Conservation (phyloP, 2,888 invertebrate species). For the Catocala fraxini region DNA sequence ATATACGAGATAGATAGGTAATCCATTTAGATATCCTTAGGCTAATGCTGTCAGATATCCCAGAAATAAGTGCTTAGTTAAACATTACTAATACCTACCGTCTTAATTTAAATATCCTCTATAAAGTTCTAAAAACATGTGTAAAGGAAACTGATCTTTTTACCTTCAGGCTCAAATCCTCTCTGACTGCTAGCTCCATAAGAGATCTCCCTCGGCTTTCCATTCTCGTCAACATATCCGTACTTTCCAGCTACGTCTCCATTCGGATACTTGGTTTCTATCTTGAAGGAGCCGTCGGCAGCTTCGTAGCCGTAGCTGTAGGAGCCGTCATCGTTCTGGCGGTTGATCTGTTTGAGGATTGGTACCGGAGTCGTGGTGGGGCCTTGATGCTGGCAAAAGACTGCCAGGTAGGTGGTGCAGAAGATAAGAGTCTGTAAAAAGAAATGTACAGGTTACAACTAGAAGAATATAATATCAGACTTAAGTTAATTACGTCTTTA, state of each 20-base stretch:
- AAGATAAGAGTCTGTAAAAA: slow-evolving; percentile 59
- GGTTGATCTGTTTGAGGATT: slow-evolving; percentile 94
- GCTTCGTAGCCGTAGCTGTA: slow-evolving; percentile 96
- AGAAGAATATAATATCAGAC: too few relatives aligned
- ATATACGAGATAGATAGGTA: too few relatives aligned
- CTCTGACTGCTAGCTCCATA: slow-evolving; percentile 94
- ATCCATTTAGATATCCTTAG: too few relatives aligned
- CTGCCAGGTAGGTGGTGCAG: slow-evolving; percentile 54
- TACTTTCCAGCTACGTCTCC: slow-evolving; percentile 96
- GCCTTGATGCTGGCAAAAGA: slow-evolving; percentile 80
- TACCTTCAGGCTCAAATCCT: slow-evolving; percentile 94
- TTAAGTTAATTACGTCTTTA: neutral
- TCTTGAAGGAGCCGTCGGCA: slow-evolving; percentile 95
- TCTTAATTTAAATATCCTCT: too few relatives aligned
- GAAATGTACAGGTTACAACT: neutral
- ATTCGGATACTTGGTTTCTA: slow-evolving; percentile 94
- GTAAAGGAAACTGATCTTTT: slow-evolving; percentile 9
- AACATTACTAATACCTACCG: too few relatives aligned
- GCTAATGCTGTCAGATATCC: too few relatives aligned
- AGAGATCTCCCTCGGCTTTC: slow-evolving; percentile 92
- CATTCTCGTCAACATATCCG: slow-evolving; percentile 94
- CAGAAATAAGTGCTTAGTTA: too few relatives aligned
- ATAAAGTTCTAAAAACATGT: too few relatives aligned
- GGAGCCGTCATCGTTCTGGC: slow-evolving; percentile 95
- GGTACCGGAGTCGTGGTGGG: slow-evolving; percentile 92